Base-by-base conservation (phyloP, 2,888 invertebrate species). In the Tenthredo notha region DNA sequence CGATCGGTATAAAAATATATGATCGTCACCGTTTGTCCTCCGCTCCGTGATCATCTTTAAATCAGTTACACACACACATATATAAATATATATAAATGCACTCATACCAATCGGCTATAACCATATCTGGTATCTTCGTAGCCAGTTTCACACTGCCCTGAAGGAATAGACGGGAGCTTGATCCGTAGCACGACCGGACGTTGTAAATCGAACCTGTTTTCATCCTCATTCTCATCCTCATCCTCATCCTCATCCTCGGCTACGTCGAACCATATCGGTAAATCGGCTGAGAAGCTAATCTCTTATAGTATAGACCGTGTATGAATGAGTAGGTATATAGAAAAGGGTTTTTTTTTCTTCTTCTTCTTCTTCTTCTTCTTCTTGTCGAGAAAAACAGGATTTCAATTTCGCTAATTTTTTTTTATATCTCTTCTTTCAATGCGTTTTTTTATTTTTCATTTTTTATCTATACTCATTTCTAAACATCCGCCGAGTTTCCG, bases 201-300 rank as follows among this genome's bases (percentile, higher is more conserved):
- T 77, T 54, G 77, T 77, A 77, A 77, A 77, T 77, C 77, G 77
- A 77, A 77, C 77, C 77, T 54, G 77, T 77, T 77, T 77, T 77
- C 47, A 77, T 77, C 54, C 43, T 29, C 50, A 33, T 54, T 15
- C 67, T 67, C 15, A n/a, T n/a, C n/a, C n/a, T n/a, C n/a, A n/a
- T n/a, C n/a, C n/a, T 77, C 47, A 77, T 77, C 54, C 43, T 29
- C 50, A 33, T 54, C 33, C 67, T 67, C 15, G 4, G 1, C 21
- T 21, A 40, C 72, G 21, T 74, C 40, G n/a, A 37, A 43, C 54
- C 54, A 33, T 77, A 77, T 77, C 15, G 40, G 72, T 74, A 43
- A 74, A 74, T 74, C 40, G 25, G 2, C 7, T 50, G 15, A 6
- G 54, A 15, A 5, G 47, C 33, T 74, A 74, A 43, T 74, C 43